Percentiles rank a stretch among this genome's conserved stretches.
phyloP scores from a whole-genome alignment of 2,113 vertebrate species.

The Eclectus roratus region DNA sequence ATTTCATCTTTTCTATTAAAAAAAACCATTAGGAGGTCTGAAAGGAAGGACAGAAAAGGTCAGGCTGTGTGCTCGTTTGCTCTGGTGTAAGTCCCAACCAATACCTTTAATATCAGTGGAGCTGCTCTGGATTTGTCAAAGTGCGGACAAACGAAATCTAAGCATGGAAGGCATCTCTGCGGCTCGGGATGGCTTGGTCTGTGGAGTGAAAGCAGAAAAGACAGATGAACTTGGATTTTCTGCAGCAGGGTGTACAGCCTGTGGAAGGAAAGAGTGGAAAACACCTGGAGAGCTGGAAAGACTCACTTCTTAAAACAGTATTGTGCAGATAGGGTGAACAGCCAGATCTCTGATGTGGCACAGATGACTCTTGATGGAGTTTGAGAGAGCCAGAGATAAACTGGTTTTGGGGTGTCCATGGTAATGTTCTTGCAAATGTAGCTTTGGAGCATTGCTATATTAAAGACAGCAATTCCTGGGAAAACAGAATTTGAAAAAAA shows the following conservation, averaged over 20 bases:
- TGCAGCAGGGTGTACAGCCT: rapidly evolving
- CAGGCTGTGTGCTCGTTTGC: constrained; percentile 39
- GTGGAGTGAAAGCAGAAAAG: rapidly evolving
- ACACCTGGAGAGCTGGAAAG: rapidly evolving
- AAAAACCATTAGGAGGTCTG: constrained; percentile 38
- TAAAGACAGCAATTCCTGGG: background rate
- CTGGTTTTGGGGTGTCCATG: rapidly evolving
- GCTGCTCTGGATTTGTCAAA: constrained; percentile 12
- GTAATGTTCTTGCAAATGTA: rapidly evolving
- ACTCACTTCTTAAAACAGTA: rapidly evolving
- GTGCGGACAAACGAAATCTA: rapidly evolving
- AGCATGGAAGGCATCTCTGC: rapidly evolving
- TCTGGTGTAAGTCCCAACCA: constrained; percentile 50
- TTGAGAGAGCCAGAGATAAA: background rate
- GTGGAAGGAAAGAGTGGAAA: background rate
- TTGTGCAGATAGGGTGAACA: rapidly evolving
- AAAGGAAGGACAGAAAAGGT: constrained; percentile 53
- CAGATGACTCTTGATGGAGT: rapidly evolving
- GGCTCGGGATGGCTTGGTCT: rapidly evolving
- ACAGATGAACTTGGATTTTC: rapidly evolving
- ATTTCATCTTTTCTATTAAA: constrained; percentile 58
- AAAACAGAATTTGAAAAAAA: rapidly evolving
- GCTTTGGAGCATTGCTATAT: rapidly evolving
- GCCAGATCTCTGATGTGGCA: rapidly evolving
- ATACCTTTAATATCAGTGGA: constrained; percentile 24